These are phyloP conservation scores for Leptosomus discolor DNA, from an alignment of 2,113 vertebrate genomes.

Conservation along the genomic window DNA sequence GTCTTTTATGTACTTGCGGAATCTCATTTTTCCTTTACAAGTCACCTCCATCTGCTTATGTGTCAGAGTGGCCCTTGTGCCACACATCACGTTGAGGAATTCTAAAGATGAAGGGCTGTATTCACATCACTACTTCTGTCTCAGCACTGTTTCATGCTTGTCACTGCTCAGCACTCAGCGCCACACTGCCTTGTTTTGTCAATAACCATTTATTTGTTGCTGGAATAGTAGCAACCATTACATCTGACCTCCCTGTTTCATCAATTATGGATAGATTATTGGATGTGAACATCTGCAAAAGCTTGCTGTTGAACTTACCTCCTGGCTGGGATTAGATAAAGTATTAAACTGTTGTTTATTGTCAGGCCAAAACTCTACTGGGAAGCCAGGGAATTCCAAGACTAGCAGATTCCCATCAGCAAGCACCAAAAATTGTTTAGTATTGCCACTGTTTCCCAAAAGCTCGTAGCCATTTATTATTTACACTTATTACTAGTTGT, in stretches of 20 bases:
- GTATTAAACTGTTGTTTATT: constrained; percentile 99
- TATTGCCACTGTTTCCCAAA: constrained; percentile 77
- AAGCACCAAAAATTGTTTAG: constrained; percentile 87
- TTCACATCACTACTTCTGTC: constrained; percentile 44
- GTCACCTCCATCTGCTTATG: constrained; percentile 56
- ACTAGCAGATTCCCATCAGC: constrained; percentile 83
- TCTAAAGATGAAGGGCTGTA: constrained; percentile 48
- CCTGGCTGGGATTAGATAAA: constrained; percentile 98
- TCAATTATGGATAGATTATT: constrained; percentile 99
- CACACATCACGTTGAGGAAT: constrained; percentile 24
- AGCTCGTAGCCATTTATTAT: constrained; percentile 89
- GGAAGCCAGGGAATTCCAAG: constrained; percentile 87
- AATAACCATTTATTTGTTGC: constrained; percentile 99
- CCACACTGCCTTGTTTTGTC: constrained; percentile 96
- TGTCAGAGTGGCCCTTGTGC: constrained; percentile 51
- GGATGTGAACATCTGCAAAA: constrained; percentile 99
- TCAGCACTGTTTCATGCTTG: constrained; percentile 66
- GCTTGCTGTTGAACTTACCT: constrained; percentile 92
- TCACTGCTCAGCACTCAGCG: constrained; percentile 80
- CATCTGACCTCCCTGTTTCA: constrained; percentile 99
- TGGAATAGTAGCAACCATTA: constrained; percentile 93
- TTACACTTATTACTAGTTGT: constrained; percentile 90
- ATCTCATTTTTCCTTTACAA: constrained; percentile 40
- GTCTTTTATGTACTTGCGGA: constrained; percentile 10
- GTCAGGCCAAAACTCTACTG: constrained; percentile 95